A percentile compares a stretch with the other conserved stretches of the same genome.
These are phyloP conservation scores for Beroe forskalii DNA, from an alignment of 37 sponge, comb jelly and placozoan genomes.

Conservation along the genomic window DNA sequence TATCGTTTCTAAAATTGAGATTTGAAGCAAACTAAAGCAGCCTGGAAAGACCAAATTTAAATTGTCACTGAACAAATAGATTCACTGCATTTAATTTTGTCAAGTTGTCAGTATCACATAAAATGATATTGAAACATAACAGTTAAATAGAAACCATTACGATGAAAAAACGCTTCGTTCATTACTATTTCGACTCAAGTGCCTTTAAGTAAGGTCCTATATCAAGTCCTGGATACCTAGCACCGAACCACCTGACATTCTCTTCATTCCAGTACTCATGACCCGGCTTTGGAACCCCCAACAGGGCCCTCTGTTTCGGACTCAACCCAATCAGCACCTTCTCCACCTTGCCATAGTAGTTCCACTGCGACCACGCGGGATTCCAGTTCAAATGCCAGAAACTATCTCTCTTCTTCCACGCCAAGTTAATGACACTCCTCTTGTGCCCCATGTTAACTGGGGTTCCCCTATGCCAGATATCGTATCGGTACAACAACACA, in stretches of 20 bases:
- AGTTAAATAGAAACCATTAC: too few species aligned
- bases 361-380: constrained; percentile 11
- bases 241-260: constrained; percentile 2
- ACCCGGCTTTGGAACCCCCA: constrained; percentile 1
- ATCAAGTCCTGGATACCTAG: constrained; percentile 8
- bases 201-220: constrained; percentile 13
- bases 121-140: too few species aligned
- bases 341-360: constrained; percentile 24
- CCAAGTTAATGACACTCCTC: not conserved
- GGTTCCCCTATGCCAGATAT: not conserved
- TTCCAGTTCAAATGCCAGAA: constrained; percentile 15
- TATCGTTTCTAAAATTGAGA: too few species aligned
- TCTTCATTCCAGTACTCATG: not conserved
- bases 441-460: constrained; percentile 15
- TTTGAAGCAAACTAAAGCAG: too few species aligned
- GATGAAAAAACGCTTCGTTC: too few species aligned
- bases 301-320: constrained; percentile 3
- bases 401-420: constrained; percentile 24
- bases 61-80: too few species aligned
- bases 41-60: too few species aligned
- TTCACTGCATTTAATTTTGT: too few species aligned
- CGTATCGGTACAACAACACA: constrained; percentile 21
- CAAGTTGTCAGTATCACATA: too few species aligned
- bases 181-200: too few species aligned
- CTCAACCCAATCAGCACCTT: not conserved